A percentile compares a stretch with the other conserved stretches of the same genome.
These are phyloP conservation scores for Drosophila kikkawai DNA, from an alignment of 1,140 invertebrate species.

Conservation along the genomic window DNA sequence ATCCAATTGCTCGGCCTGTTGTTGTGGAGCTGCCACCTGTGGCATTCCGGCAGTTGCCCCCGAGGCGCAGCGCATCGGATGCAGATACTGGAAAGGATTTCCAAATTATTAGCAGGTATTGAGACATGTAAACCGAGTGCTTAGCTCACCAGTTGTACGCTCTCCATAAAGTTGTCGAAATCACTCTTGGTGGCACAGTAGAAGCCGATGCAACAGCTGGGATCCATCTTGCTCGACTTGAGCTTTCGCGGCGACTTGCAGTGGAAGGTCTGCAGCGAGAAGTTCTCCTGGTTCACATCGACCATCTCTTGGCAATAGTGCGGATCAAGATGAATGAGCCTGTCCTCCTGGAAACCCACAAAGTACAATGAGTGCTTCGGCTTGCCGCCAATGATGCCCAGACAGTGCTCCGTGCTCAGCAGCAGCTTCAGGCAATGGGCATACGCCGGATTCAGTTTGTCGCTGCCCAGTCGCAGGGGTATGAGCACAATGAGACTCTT, in stretches of 20 bases:
- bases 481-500: slow-evolving; percentile 93
- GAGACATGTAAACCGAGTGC: neutral
- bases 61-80: slow-evolving; percentile 86
- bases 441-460: slow-evolving; percentile 93
- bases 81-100: slow-evolving; percentile 86
- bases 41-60: slow-evolving; percentile 47
- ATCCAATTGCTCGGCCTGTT: slow-evolving; percentile 81
- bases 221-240: slow-evolving; percentile 95
- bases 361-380: slow-evolving; percentile 97
- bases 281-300: slow-evolving; percentile 91
- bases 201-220: slow-evolving; percentile 97
- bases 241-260: slow-evolving; percentile 95
- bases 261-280: slow-evolving; percentile 92
- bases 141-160: slow-evolving; percentile 87
- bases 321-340: slow-evolving; percentile 96
- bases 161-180: slow-evolving; percentile 91
- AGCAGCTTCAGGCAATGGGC: slow-evolving; percentile 92
- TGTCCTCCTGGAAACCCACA: slow-evolving; percentile 96
- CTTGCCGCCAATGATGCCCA: slow-evolving; percentile 96
- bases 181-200: slow-evolving; percentile 92
- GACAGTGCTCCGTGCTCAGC: slow-evolving; percentile 92
- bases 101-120: neutral
- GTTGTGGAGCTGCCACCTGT: slow-evolving; percentile 29
- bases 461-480: slow-evolving; percentile 93
- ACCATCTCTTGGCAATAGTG: slow-evolving; percentile 97